These are phyloP conservation scores for Drosophila dives DNA, from an alignment of 2,888 invertebrate genomes.

Conservation along the genomic window DNA sequence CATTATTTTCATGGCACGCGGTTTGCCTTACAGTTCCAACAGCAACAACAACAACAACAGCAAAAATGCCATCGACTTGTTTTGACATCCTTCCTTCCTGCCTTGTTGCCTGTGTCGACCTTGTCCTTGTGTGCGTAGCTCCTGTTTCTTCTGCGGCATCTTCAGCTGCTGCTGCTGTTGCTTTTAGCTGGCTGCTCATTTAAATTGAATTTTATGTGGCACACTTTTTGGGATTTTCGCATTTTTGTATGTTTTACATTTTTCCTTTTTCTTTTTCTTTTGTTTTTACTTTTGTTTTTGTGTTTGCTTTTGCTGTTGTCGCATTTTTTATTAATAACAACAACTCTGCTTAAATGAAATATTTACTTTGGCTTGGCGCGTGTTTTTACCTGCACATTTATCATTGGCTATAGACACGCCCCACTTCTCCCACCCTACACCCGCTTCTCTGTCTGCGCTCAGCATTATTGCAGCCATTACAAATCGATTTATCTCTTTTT, in stretches of 20 bases:
- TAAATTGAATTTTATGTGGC: slow-evolving; percentile 74
- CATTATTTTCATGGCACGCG: slow-evolving; percentile 78
- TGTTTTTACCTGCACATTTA: slow-evolving; percentile 69
- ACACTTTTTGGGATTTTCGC: slow-evolving; percentile 34
- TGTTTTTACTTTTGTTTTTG: not conserved
- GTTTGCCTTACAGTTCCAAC: slow-evolving; percentile 36
- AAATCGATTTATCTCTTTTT: slow-evolving; percentile 82
- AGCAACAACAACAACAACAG: not conserved
- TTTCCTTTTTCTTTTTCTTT: slow-evolving; percentile 3
- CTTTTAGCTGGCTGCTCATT: slow-evolving; percentile 60
- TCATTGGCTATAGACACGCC: slow-evolving; percentile 46
- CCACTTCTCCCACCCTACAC: not conserved
- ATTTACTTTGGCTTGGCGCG: slow-evolving; percentile 28
- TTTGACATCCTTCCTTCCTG: slow-evolving; percentile 49
- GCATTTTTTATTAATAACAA: slow-evolving; percentile 64
- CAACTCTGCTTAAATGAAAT: slow-evolving; percentile 41
- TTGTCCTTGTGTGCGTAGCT: slow-evolving; percentile 16
- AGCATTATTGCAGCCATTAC: slow-evolving; percentile 71
- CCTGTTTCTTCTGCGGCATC: not conserved
- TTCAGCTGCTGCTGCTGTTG: not conserved
- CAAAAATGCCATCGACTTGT: slow-evolving; percentile 39
- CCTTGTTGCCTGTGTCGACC: slow-evolving; percentile 1
- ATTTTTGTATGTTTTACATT: not conserved
- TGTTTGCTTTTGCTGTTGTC: not conserved
- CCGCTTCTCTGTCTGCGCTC: not conserved